Evolutionary conservation across 2,113 vertebrate species (phyloP).

Genomic region (Brachyistius frenatus): DNA sequence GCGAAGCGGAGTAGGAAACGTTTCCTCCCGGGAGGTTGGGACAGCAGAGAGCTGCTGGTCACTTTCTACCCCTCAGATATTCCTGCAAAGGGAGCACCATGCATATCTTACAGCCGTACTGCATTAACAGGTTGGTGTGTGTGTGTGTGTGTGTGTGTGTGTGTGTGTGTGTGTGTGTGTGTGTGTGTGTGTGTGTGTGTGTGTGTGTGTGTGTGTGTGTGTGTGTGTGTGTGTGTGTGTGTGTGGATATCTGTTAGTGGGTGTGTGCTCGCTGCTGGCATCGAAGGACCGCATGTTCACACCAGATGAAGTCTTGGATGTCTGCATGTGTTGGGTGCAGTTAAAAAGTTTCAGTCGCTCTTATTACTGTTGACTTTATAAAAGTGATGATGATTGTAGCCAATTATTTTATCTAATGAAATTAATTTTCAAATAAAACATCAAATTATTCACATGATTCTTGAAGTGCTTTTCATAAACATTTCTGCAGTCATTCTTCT

Average conservation of each 20-base stretch:
- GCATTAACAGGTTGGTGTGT: constrained; percentile 82
- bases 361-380: not conserved
- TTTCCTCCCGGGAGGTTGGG: constrained; percentile 28
- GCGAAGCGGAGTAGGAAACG: constrained; percentile 14
- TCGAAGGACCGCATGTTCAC: not conserved
- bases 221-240: not conserved
- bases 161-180: not conserved
- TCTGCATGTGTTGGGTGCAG: too few relatives aligned
- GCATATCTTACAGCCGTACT: constrained; percentile 81
- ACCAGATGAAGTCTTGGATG: not conserved
- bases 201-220: not conserved
- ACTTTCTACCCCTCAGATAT: not conserved
- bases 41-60: constrained; percentile 22
- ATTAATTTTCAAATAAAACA: not conserved
- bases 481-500: not conserved
- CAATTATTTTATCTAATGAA: not conserved
- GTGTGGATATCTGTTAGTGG: not conserved
- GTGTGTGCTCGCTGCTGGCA: not conserved
- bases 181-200: constrained; percentile 19
- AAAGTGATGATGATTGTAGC: not conserved
- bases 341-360: not conserved
- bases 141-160: not conserved
- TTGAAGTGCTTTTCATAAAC: not conserved
- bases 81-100: constrained; percentile 60
- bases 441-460: constrained; percentile 4